phyloP scores from a whole-genome alignment of 2,888 invertebrate species.

The Taenaris catops region DNA sequence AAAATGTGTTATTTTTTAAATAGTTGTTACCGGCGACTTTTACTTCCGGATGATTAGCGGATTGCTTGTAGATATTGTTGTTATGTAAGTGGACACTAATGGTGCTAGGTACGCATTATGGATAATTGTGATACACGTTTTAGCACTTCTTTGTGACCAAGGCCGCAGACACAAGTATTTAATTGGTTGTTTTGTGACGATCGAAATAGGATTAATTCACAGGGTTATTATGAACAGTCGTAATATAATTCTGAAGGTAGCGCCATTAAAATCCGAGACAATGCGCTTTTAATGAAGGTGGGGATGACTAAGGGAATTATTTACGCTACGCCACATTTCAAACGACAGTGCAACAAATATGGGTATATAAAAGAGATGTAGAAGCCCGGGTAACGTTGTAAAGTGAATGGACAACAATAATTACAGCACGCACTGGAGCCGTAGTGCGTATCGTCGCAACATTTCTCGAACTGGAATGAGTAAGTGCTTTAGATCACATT shows the following conservation, averaged over 20 bases:
- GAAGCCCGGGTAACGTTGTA: slow-evolving; percentile 68
- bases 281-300: slow-evolving; percentile 64
- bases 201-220: slow-evolving; percentile 24
- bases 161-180: slow-evolving; percentile 20
- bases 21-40: too few relatives aligned
- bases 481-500: slow-evolving; percentile 25
- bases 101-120: slow-evolving; percentile 36
- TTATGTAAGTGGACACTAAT: slow-evolving; percentile 59
- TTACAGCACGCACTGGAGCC: slow-evolving; percentile 56
- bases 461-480: slow-evolving; percentile 35
- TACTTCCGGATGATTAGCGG: slow-evolving; percentile 65
- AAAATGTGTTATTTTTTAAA: too few relatives aligned
- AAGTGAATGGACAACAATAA: slow-evolving; percentile 74
- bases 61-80: slow-evolving; percentile 59
- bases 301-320: slow-evolving; percentile 64
- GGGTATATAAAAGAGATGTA: slow-evolving; percentile 63
- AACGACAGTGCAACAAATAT: slow-evolving; percentile 48
- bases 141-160: slow-evolving; percentile 59
- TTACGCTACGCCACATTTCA: slow-evolving; percentile 60
- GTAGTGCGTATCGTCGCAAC: slow-evolving; percentile 65
- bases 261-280: slow-evolving; percentile 61
- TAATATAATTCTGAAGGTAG: slow-evolving; percentile 59
- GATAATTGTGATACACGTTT: slow-evolving; percentile 40
- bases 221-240: slow-evolving; percentile 51
- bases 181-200: slow-evolving; percentile 8